Conservation (phyloP, 1,140 invertebrate species). For the Heliothis virescens region DNA sequence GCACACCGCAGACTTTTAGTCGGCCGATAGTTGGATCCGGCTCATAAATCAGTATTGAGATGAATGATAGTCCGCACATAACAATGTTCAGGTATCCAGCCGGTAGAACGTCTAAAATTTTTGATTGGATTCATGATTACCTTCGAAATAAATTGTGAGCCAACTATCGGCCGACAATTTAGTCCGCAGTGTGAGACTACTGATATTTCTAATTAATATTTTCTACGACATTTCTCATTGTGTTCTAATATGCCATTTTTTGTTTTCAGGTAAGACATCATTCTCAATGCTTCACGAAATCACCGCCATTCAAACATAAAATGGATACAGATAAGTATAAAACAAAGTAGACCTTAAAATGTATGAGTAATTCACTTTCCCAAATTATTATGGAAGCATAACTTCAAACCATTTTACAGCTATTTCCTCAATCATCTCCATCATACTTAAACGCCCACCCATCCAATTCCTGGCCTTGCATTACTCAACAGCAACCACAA, state of each 20-base stretch:
- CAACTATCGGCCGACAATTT: too few species aligned
- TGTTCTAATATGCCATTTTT: background rate
- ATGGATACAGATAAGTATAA: background rate
- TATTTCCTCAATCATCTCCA: constrained; percentile 15
- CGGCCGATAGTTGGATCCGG: too few species aligned
- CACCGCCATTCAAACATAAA: background rate
- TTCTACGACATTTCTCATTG: background rate
- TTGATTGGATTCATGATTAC: too few species aligned
- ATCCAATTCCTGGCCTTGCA: constrained; percentile 38
- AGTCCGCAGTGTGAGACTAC: too few species aligned
- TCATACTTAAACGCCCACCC: constrained; percentile 48
- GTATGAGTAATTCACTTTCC: background rate
- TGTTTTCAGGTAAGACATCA: background rate
- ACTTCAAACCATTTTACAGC: constrained; percentile 1
- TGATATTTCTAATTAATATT: too few species aligned
- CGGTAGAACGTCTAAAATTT: too few species aligned
- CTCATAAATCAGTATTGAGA: too few species aligned
- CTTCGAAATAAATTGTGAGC: too few species aligned
- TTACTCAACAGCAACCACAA: constrained; percentile 40
- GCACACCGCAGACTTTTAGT: too few species aligned
- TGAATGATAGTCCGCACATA: too few species aligned
- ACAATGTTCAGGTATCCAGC: too few species aligned
- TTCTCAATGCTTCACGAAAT: background rate
- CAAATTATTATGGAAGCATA: constrained; percentile 15
- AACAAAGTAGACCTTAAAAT: background rate